These are phyloP conservation scores for Seriola rivoliana DNA, from an alignment of 2,113 vertebrate genomes.

Conservation along the genomic window DNA sequence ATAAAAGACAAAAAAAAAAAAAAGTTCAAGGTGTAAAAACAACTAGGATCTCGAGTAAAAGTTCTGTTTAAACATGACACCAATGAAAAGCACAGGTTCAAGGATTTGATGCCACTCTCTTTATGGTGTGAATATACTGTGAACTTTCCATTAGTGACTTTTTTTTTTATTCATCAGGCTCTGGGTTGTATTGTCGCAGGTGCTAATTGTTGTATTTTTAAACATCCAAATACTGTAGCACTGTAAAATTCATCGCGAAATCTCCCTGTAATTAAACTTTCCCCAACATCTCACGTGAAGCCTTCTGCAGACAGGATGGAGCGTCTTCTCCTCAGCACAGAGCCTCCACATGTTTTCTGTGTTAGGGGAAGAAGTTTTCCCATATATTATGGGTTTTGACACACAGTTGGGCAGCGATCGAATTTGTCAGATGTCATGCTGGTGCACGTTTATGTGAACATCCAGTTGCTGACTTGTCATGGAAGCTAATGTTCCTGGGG, in stretches of 20 bases:
- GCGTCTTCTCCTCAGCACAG: not conserved
- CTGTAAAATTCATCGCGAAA: not conserved
- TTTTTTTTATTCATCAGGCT: not conserved
- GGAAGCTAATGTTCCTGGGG: not conserved
- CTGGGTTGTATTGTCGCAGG: not conserved
- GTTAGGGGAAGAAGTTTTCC: no score
- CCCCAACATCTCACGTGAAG: not conserved
- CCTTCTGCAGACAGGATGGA: not conserved
- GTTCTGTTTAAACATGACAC: not conserved
- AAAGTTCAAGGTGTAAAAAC: conserved; percentile 5
- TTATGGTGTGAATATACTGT: conserved; percentile 12
- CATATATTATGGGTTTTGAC: no score
- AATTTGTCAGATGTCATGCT: no score
- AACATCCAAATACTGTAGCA: not conserved
- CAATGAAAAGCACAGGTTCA: not conserved
- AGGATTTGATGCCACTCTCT: not conserved
- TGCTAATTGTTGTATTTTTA: conserved; percentile 41
- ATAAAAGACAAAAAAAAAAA: not conserved
- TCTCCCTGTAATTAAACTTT: conserved; percentile 10
- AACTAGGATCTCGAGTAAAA: not conserved
- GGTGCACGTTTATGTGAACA: no score
- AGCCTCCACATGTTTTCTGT: no score
- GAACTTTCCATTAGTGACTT: not conserved
- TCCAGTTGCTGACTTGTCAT: no score
- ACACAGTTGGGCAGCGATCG: no score